A percentile compares a stretch with the other conserved stretches of the same genome.
phyloP scores from a whole-genome alignment of 2,888 invertebrate genomes.

The Ommatoiulus sabulosus region DNA sequence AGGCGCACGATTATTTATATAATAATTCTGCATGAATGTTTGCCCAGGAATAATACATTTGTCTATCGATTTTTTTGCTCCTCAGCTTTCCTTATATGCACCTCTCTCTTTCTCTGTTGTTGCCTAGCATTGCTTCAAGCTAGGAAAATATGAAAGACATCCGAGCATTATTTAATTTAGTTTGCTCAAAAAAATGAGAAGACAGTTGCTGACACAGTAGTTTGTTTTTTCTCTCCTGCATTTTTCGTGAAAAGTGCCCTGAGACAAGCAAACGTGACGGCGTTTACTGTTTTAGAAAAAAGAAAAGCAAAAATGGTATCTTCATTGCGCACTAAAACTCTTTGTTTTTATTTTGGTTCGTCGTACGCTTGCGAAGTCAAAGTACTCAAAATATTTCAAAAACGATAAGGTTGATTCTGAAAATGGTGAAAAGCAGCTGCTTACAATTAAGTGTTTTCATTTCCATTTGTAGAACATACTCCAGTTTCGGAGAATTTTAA shows the following conservation, averaged over 20 bases:
- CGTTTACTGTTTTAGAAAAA: background rate
- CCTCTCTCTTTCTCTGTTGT: background rate
- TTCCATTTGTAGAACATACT: no score
- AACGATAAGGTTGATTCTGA: no score
- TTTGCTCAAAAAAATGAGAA: background rate
- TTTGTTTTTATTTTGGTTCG: no score
- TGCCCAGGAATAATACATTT: slow-evolving; percentile 29
- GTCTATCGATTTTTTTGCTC: slow-evolving; percentile 8
- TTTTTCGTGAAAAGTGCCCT: background rate
- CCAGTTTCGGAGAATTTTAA: no score
- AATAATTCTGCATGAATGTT: slow-evolving; percentile 30
- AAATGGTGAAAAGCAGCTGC: no score
- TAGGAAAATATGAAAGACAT: slow-evolving; percentile 21
- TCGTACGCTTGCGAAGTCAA: no score
- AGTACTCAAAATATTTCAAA: no score
- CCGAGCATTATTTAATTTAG: slow-evolving; percentile 30
- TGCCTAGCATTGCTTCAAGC: background rate
- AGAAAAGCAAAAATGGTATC: no score
- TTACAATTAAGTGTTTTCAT: no score
- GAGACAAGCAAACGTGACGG: slow-evolving; percentile 17
- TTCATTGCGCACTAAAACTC: no score
- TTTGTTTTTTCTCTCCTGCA: slow-evolving; percentile 13
- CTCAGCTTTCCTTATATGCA: background rate
- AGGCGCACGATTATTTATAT: slow-evolving; percentile 22
- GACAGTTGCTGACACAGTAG: slow-evolving; percentile 1